Conservation (phyloP, 2,797 vertebrate species). For the Hapalemur alaotrensis region DNA sequence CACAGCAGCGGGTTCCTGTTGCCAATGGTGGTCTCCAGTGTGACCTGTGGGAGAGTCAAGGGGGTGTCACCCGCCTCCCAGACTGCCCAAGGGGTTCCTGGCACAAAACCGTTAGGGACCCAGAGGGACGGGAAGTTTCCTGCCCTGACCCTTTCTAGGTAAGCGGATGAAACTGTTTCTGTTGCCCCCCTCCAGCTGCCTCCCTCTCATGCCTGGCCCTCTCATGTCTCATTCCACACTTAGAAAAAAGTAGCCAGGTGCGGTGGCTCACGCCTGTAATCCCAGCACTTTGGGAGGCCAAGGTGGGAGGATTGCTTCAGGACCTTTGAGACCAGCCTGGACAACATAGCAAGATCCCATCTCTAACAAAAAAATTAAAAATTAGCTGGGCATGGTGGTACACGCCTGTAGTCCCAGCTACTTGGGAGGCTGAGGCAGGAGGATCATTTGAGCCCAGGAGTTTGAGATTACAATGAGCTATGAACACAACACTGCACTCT, state of each 20-base stretch:
- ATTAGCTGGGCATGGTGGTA: background rate
- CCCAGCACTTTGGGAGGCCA: no score
- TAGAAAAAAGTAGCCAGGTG: background rate
- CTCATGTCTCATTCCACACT: background rate
- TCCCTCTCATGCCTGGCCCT: background rate
- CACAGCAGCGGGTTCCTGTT: conserved; percentile 92
- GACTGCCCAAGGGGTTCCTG: background rate
- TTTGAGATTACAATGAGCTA: background rate
- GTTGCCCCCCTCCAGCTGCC: background rate
- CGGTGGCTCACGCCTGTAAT: no score
- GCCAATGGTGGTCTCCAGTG: conserved; percentile 95
- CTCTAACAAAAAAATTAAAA: background rate
- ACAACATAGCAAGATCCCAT: background rate
- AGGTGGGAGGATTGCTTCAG: background rate
- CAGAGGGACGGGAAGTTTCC: accelerated
- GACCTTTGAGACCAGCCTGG: background rate
- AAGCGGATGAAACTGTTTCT: background rate
- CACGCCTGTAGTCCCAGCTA: background rate
- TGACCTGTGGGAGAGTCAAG: conserved; percentile 84
- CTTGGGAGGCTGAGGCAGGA: background rate
- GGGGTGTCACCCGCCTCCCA: background rate
- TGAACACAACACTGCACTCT: background rate
- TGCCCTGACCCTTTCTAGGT: background rate
- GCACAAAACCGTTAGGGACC: background rate
- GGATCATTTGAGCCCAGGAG: background rate